Evolutionary conservation across 2,797 vertebrate genomes (phyloP), one percentile per base, ranked within the genome.

Genomic region (Sebastes trivittatus): DNA sequence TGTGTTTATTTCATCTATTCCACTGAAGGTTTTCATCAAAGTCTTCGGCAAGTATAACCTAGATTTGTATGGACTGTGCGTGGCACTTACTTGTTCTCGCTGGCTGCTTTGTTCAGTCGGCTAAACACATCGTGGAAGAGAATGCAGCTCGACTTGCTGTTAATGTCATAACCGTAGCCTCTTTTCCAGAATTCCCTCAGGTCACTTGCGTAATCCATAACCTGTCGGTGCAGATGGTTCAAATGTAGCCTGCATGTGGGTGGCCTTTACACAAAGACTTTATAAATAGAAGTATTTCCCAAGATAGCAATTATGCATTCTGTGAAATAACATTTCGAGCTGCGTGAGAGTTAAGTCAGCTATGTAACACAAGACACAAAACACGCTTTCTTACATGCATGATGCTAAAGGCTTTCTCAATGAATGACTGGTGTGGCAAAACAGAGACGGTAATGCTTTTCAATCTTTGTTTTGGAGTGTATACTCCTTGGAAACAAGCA

Each of bases 121-220:
- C 79, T 88, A 87, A 98, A 97, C 68, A 98, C 94, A 65, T 98
- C 95, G 4, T 97, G 97, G 89, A 98, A 97, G 20, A 99, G 95
- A 71, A 84, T 69, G 42, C 97, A 98, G 93, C 97, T 98, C 59
- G 97, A 96, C 38, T 96, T 96, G 81, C 97, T 96, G 59, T 97
- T 98, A 84, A 98, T 97, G 32, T 96, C 92, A 11, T 97, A 93
- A 9, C 97, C 97, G 7, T 97, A 96, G 13, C 95, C 95, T 88
- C 97, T 96, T 89, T 97, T 98, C 97, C 97, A 98, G 83, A 96
- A 98, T 1, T 98, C 97, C 69, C 97, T 97, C 88, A 98, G 92
- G 87, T 98, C 97, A 8, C 95, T 96, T 73, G 96, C 89, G 75
- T 98, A 99, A 80, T 99, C 97, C 90, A 98, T 91, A n/a, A 97